Evolutionary conservation across 2,113 vertebrate genomes (phyloP).

Genomic region (Labeo rohita): DNA sequence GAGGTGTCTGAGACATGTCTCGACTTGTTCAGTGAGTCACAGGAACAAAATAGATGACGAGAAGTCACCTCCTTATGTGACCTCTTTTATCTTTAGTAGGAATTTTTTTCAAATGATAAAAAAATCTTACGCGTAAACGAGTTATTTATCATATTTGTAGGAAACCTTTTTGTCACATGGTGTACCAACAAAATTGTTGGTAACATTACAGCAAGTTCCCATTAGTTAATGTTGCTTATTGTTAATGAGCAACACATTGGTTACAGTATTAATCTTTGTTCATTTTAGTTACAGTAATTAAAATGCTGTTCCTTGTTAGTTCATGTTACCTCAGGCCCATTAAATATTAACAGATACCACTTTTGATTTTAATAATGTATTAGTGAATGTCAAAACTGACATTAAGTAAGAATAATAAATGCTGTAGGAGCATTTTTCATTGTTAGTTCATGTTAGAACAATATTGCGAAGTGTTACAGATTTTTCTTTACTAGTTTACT

Average conservation of each 20-base stretch:
- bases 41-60: background rate
- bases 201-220: background rate
- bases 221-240: background rate
- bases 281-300: background rate
- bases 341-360: background rate
- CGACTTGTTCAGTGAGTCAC: constrained; percentile 26
- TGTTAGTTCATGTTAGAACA: background rate
- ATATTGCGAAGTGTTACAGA: background rate
- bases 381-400: background rate
- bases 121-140: background rate
- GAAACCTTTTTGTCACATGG: background rate
- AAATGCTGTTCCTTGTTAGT: background rate
- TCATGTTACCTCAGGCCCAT: background rate
- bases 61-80: background rate
- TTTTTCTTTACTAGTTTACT: background rate
- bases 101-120: background rate
- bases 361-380: background rate
- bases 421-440: background rate
- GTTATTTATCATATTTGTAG: background rate
- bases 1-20: constrained; percentile 22
- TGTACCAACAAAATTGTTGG: background rate
- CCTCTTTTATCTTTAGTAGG: background rate
- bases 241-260: background rate
- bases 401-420: background rate
- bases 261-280: background rate